phyloP scores from a whole-genome alignment of 2,888 invertebrate species.

The Philereme vetulata region DNA sequence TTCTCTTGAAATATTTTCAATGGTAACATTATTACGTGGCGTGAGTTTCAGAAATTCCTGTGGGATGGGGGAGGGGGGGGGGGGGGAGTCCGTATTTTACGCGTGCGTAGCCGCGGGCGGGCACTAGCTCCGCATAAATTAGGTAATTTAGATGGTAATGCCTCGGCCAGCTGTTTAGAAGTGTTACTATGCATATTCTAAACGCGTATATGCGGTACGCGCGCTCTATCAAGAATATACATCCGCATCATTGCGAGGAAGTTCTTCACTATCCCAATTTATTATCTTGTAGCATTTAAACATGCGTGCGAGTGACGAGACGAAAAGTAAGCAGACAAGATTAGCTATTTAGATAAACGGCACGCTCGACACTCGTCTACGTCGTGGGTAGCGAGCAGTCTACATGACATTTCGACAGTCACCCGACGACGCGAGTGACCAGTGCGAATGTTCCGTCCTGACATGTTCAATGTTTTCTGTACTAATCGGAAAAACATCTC shows the following conservation, averaged over 20 bases:
- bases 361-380: too few species aligned
- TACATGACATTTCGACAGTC: too few species aligned
- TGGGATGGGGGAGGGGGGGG: constrained; percentile 39
- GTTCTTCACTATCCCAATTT: neutral
- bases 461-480: too few species aligned
- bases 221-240: constrained; percentile 15
- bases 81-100: constrained; percentile 36
- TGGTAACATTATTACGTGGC: constrained; percentile 19
- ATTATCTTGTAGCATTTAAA: neutral
- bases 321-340: too few species aligned
- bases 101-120: constrained; percentile 31
- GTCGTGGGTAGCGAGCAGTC: too few species aligned
- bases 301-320: neutral
- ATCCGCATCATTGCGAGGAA: neutral
- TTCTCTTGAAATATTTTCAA: constrained; percentile 13
- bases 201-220: constrained; percentile 29
- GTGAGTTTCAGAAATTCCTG: constrained; percentile 25
- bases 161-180: constrained; percentile 42
- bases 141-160: constrained; percentile 45
- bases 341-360: too few species aligned
- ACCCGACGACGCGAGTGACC: too few species aligned
- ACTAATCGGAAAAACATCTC: too few species aligned
- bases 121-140: constrained; percentile 41
- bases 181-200: constrained; percentile 41
- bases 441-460: too few species aligned